A percentile compares a stretch with the other conserved stretches of the same genome.
Evolutionary conservation across 2,113 vertebrate species (phyloP).

Genomic region (Nothobranchius kuhntae): DNA sequence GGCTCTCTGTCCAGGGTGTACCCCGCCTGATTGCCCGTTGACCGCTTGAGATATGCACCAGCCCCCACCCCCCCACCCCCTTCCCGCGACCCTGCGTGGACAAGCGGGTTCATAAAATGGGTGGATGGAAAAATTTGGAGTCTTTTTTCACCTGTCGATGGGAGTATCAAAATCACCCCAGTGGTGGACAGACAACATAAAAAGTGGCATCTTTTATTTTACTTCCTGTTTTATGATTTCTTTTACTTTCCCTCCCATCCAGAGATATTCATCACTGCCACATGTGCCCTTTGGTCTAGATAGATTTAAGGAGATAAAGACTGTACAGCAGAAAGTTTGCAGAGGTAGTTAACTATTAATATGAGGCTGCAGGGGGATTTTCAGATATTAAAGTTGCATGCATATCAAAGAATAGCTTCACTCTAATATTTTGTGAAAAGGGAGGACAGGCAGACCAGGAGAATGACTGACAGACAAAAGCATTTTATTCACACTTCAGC

Average conservation of each 20-base stretch:
- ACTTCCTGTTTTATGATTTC: too few relatives aligned
- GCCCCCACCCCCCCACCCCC: too few relatives aligned
- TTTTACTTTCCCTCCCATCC: not conserved
- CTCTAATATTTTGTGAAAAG: constrained; percentile 18
- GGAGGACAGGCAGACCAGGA: not conserved
- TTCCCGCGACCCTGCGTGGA: too few relatives aligned
- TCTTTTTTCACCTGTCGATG: too few relatives aligned
- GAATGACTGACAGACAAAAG: constrained; percentile 11
- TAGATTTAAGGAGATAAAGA: constrained; percentile 25
- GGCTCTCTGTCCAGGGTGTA: too few relatives aligned
- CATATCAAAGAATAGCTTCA: constrained; percentile 66
- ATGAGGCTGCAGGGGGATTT: constrained; percentile 56
- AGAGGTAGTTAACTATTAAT: constrained; percentile 68
- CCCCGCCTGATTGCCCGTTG: too few relatives aligned
- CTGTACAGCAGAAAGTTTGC: constrained; percentile 43
- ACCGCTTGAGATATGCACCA: too few relatives aligned
- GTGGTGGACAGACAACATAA: too few relatives aligned
- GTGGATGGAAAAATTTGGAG: too few relatives aligned
- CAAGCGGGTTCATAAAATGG: too few relatives aligned
- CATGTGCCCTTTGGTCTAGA: constrained; percentile 18
- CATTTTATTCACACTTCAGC: constrained; percentile 22
- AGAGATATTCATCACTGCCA: constrained; percentile 1
- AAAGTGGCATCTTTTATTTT: too few relatives aligned
- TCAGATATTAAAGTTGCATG: constrained; percentile 69
- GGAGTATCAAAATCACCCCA: too few relatives aligned